Evolutionary conservation across 2,113 vertebrate species (phyloP), one percentile per base, ranked within the genome.

Genomic region (Serinus canaria): DNA sequence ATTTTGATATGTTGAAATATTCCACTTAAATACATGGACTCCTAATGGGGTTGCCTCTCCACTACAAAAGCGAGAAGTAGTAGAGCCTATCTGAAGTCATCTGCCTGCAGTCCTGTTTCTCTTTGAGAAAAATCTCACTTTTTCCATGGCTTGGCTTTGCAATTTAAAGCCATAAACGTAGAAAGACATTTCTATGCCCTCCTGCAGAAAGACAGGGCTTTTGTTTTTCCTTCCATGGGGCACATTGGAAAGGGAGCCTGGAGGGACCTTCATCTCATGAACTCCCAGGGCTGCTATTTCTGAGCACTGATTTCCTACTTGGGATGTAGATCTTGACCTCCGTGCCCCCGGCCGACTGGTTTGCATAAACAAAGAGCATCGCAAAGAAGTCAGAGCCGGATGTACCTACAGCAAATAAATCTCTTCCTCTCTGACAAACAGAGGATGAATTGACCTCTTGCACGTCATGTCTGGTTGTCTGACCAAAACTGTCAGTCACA

Each of bases 401-500:
- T 96, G 93, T 95, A 97, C 94, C 96, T 92, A 95, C 93, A 92
- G 96, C 97, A 97, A 95, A 97, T 97, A 96, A 97, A 97, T 96
- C 95, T 95, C 95, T 97, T 97, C 95, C 96, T 97, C 91, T 94
- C 95, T 94, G 92, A 97, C 96, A 96, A 91, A 96, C 95, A 96
- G 89, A 95, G 96, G 89, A 96, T 88, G 75, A 95, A 92, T 93
- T 94, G 89, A 94, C 94, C 95, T 93, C 87, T 96, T 96, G 96
- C 94, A 94, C 85, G 88, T 94, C 90, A 93, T 90, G 88, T 96
- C 92, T 96, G 82, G 86, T 91, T 70, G 91, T 93, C 80, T 95
- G 92, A 95, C 91, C 95, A 95, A 92, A 95, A 37, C 83, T 93
- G 92, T 87, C 86, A 95, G 84, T 95, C 93, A 94, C 80, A 84